Percentiles rank a stretch among this genome's conserved stretches.
Evolutionary conservation across 2,888 invertebrate genomes (phyloP).

Genomic region (Syritta pipiens): DNA sequence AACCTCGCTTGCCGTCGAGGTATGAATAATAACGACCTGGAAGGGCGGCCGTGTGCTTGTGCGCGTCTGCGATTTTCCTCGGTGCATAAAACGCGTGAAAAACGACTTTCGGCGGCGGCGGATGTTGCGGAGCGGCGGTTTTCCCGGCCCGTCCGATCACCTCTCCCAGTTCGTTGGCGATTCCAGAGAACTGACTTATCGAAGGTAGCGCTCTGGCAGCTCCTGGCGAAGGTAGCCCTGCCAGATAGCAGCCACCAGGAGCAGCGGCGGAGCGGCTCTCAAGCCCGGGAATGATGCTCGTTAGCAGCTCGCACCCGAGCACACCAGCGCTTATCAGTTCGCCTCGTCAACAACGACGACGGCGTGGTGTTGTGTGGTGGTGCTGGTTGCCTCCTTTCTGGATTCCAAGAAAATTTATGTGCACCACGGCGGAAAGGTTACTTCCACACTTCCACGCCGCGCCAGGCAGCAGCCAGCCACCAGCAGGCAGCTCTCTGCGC

Average conservation of each 20-base stretch:
- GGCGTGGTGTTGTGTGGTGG: slow-evolving; percentile 21
- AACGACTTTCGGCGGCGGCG: slow-evolving; percentile 55
- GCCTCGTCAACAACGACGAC: slow-evolving; percentile 26
- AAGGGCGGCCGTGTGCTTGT: slow-evolving; percentile 7
- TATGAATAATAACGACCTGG: slow-evolving; percentile 65
- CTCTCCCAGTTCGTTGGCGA: slow-evolving; percentile 22
- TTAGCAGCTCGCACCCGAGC: slow-evolving; percentile 53
- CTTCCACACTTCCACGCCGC: slow-evolving; percentile 64
- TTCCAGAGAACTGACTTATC: slow-evolving; percentile 65
- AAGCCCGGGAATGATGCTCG: slow-evolving; percentile 56
- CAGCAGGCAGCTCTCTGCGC: slow-evolving; percentile 65
- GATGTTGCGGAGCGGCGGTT: too few species aligned
- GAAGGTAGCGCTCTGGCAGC: slow-evolving; percentile 64
- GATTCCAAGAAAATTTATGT: slow-evolving; percentile 67
- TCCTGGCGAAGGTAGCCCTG: slow-evolving; percentile 45
- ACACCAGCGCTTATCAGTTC: slow-evolving; percentile 58
- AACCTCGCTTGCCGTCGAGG: slow-evolving; percentile 15
- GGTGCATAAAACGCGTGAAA: slow-evolving; percentile 68
- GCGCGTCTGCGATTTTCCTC: slow-evolving; percentile 46
- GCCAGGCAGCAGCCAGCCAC: neutral
- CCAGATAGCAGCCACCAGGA: slow-evolving; percentile 57
- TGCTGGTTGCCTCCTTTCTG: slow-evolving; percentile 50
- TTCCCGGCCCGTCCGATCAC: too few species aligned
- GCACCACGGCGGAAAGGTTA: slow-evolving; percentile 66
- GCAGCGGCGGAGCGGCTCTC: slow-evolving; percentile 41